Base-by-base conservation (phyloP, 2,113 vertebrate genomes). In the Vidua chalybeata region DNA sequence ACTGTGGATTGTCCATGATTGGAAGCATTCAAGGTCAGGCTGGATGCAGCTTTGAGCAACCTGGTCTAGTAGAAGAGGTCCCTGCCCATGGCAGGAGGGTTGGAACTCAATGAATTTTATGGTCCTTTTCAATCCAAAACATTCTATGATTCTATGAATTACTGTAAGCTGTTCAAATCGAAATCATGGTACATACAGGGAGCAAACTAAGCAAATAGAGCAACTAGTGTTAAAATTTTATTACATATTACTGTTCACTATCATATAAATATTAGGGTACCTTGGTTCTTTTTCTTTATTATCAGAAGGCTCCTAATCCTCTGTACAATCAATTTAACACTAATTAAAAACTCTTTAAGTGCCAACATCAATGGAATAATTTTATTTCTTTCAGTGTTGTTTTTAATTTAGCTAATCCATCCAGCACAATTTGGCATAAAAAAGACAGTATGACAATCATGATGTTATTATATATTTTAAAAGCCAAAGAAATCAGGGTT, bases 61-160 rank as follows among this genome's bases (percentile, higher is more conserved):
- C 8, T 49, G 7, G 3, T 58, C 43, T 27, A 13, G 12, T 24
- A 10, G 30, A 64, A 64, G 26, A 30, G 15, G 10, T 61, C 26
- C 9, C 33, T 84, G 17, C 1, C 8, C 1, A 7, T 6, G 8
- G 11, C 9, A 28, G 26, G 3, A 10, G 2, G 0, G 3, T 9
- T 64, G 30, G 17, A 31, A 52, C 5, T 23, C 45, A 20, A 9
- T 30, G 13, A 33, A 15, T 26, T 55, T 89, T 28, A 72, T 73
- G 22, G 20, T 35, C 20, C 4, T 6, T 59, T 80, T 67, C 27
- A 33, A 67, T 4, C 3, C 15, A 71, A 91, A 45, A 2, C 3
- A 9, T 74, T 74, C 27, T 26, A 21, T 51, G 19, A 48, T 52
- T 55, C n/a, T 69, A 8, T 62, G 6, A 71, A 89, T 72, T 13